These are phyloP conservation scores for Automeris io DNA, from an alignment of 2,888 invertebrate species.

Conservation along the genomic window DNA sequence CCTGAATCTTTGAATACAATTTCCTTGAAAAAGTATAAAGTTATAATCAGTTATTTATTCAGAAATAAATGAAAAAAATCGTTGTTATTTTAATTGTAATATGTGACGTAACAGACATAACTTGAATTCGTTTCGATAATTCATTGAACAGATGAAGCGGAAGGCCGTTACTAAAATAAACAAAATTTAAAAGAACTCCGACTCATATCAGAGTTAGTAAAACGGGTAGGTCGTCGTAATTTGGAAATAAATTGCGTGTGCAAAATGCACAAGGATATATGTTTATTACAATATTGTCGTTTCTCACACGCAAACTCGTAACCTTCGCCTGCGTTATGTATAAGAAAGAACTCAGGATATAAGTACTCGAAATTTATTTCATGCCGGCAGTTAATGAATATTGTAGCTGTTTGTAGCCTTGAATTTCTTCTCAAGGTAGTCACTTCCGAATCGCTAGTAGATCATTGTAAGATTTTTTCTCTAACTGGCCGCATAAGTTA, in stretches of 20 bases:
- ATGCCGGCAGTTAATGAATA: too few relatives aligned
- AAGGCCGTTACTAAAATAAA: background rate
- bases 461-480: too few relatives aligned
- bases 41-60: too few relatives aligned
- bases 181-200: background rate
- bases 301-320: background rate
- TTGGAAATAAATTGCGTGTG: background rate
- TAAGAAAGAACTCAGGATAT: conserved; percentile 1
- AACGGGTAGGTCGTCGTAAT: background rate
- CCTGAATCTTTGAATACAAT: too few relatives aligned
- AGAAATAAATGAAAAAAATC: too few relatives aligned
- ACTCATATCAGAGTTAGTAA: background rate
- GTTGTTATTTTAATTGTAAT: too few relatives aligned
- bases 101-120: background rate
- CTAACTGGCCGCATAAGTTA: too few relatives aligned
- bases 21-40: too few relatives aligned
- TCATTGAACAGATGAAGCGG: background rate
- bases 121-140: background rate
- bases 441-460: too few relatives aligned
- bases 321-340: background rate
- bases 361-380: too few relatives aligned
- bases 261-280: background rate
- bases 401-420: too few relatives aligned
- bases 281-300: background rate
- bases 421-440: too few relatives aligned